Evolutionary conservation across 2,113 vertebrate genomes (phyloP).

Genomic region (Lasiurus cinereus): DNA sequence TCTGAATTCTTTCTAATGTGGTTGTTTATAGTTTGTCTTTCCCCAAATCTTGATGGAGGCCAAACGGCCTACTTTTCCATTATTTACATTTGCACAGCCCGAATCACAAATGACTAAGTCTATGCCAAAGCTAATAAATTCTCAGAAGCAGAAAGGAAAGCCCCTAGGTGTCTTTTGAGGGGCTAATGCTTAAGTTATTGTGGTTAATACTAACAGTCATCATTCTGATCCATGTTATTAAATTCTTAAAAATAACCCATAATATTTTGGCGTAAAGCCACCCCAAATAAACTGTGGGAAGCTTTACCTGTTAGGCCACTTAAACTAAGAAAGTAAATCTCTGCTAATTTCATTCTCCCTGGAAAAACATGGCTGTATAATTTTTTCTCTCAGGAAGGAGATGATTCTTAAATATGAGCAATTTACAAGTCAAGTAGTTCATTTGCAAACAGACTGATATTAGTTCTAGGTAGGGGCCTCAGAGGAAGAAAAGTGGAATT

Average conservation of each 20-base stretch:
- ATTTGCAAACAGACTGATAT: neutral
- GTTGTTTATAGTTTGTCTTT: conserved; percentile 54
- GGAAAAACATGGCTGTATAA: neutral
- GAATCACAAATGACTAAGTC: conserved; percentile 32
- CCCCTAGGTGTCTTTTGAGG: conserved; percentile 47
- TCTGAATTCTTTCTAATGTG: conserved; percentile 63
- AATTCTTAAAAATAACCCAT: conserved; percentile 23
- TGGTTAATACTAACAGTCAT: neutral
- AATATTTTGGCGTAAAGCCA: neutral
- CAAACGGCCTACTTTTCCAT: conserved; percentile 60
- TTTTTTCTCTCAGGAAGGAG: neutral
- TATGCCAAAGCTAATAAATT: neutral
- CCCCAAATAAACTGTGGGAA: neutral
- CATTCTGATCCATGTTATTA: neutral
- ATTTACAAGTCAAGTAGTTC: conserved; percentile 2
- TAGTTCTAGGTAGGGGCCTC: neutral
- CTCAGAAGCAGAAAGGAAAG: conserved; percentile 63
- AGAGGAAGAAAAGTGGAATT: neutral
- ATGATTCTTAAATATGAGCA: neutral
- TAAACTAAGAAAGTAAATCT: neutral
- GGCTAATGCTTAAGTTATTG: neutral
- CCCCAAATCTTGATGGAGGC: neutral
- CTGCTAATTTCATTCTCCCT: neutral
- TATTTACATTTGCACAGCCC: conserved; percentile 65
- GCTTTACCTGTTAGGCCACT: neutral